Conservation (phyloP, 2,113 vertebrate species). For the Tenrec ecaudatus region DNA sequence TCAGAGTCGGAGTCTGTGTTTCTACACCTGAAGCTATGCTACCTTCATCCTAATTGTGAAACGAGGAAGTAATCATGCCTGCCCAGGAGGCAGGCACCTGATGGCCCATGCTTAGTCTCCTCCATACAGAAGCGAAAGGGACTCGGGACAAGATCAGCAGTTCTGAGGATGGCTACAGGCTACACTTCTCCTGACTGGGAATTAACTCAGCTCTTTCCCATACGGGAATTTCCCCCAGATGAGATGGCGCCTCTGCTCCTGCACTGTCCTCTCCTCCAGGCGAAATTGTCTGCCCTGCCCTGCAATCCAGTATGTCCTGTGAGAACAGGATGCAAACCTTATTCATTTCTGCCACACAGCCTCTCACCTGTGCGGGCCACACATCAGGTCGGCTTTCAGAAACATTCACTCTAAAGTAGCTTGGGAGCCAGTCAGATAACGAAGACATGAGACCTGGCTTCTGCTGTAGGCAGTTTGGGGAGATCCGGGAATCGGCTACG, state of each 20-base stretch:
- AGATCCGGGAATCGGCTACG: background rate
- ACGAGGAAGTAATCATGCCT: background rate
- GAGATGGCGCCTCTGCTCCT: background rate
- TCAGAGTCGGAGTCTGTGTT: background rate
- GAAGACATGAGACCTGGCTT: background rate
- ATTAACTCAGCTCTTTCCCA: background rate
- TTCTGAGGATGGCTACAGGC: background rate
- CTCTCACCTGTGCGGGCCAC: background rate
- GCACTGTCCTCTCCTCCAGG: background rate
- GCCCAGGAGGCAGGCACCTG: background rate
- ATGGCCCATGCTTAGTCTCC: background rate
- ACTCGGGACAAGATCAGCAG: background rate
- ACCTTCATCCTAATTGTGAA: background rate
- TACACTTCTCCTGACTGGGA: background rate
- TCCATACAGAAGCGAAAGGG: background rate
- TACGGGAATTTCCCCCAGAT: background rate
- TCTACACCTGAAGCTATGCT: background rate
- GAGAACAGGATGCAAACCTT: background rate
- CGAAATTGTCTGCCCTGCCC: background rate
- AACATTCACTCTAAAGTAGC: background rate
- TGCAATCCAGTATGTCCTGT: background rate
- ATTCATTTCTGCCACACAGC: background rate
- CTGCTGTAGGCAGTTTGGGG: background rate
- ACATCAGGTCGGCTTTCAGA: background rate
- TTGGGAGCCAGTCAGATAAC: background rate